Evolutionary conservation across 1,140 invertebrate species (phyloP), one percentile per base, ranked within the genome.

Genomic region (Fopius arisanus): DNA sequence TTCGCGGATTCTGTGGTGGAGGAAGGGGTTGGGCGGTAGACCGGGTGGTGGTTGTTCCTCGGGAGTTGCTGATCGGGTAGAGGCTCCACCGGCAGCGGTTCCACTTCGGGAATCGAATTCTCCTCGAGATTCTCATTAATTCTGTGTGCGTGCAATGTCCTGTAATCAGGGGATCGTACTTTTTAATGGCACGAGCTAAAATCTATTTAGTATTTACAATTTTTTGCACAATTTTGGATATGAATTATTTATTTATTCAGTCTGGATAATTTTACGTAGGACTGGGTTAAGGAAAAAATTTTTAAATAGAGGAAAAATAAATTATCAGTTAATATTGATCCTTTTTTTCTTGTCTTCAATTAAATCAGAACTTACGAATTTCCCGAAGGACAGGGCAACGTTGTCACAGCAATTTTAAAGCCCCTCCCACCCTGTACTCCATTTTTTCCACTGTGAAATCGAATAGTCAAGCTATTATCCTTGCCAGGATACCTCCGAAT

Each of bases 391-490:
- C 80, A 82, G 3, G 89, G 83, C 72, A 87, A 76, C 6, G 89
- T 82, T 0, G 87, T 89, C 2, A 91, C 84, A 3, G 90, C 78
- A 67, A 91, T 84, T 26, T 87, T 85, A 72, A 90, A 91, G 3
- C 90, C 89, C n/a, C 84, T 85, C 28, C 26, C 51, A 6, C 51
- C 73, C 2, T 33, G 48, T 28, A 19, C 48, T 5, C 54, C 54
- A 9, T 26, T 41, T 3, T 77, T 48, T 0, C 69, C 77, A 9
- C 82, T 76, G 12, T 79, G 81, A 75, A 89, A 90, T 14, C 82
- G 76, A n/a, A 89, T 26, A 0, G 78, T 79, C 3, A 90, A 75
- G 3, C 79, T 79, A 10, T 90, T 89, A 78, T 89, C 85, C 12
- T 83, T 83, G 0, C 87, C 88, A 5, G 78, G 79, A 75, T 89